phyloP scores from a whole-genome alignment of 2,797 vertebrate genomes.

The Oreochromis mossambicus region DNA sequence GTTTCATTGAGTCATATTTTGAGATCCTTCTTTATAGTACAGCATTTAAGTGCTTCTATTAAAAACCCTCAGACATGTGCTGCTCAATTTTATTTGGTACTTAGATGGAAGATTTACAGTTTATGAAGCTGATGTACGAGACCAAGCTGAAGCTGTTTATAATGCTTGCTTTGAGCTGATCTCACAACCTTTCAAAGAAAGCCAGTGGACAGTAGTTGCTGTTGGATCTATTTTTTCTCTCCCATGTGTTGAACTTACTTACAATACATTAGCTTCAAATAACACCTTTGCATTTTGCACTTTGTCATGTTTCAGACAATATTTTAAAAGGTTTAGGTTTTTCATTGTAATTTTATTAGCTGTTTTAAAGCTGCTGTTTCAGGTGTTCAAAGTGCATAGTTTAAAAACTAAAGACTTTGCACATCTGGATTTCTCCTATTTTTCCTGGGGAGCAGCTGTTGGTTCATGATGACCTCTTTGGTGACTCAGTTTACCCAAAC shows the following conservation, averaged over 20 bases:
- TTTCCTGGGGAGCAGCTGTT: background rate
- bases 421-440: background rate
- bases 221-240: rapidly evolving
- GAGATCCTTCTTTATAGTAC: background rate
- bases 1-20: background rate
- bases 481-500: background rate
- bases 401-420: background rate
- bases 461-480: background rate
- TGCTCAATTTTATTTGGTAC: background rate
- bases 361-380: background rate
- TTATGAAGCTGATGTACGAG: background rate
- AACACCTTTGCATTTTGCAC: background rate
- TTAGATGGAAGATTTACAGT: background rate
- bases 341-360: background rate
- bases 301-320: background rate
- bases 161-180: background rate
- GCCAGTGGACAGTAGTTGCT: background rate
- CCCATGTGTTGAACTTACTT: background rate
- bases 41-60: background rate
- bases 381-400: background rate
- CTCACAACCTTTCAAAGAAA: background rate
- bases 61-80: background rate
- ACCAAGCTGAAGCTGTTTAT: background rate
- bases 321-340: background rate
- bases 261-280: background rate